A percentile compares a stretch with the other conserved stretches of the same genome.
These are phyloP conservation scores for Suncus etruscus DNA, from an alignment of 2,113 vertebrate genomes.

Conservation along the genomic window DNA sequence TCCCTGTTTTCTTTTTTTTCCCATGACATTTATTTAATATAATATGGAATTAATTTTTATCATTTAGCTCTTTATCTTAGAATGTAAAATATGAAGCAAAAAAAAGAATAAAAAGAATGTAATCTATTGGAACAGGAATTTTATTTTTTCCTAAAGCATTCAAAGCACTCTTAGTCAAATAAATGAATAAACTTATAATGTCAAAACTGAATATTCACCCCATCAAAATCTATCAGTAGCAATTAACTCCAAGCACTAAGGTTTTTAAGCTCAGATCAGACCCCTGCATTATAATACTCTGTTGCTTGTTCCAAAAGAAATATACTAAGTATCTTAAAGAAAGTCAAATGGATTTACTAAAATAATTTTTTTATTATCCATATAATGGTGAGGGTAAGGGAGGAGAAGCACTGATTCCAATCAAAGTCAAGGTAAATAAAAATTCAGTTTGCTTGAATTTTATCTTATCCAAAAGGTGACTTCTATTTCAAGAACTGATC, in stretches of 20 bases:
- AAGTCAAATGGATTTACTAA: constrained; percentile 67
- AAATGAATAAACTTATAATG: background rate
- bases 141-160: background rate
- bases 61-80: background rate
- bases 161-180: background rate
- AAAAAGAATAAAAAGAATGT: background rate
- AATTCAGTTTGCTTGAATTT: constrained; percentile 69
- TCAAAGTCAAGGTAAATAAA: constrained; percentile 70
- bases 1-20: constrained; percentile 3
- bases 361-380: constrained; percentile 44
- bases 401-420: constrained; percentile 47
- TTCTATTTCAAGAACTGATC: constrained; percentile 70
- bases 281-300: background rate
- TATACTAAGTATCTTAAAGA: constrained; percentile 34
- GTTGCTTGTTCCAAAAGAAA: constrained; percentile 44
- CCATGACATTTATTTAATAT: background rate
- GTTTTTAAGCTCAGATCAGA: constrained; percentile 38
- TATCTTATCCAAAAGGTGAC: constrained; percentile 67
- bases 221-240: background rate
- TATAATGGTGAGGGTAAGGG: background rate
- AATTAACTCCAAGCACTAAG: background rate
- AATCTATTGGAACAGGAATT: background rate
- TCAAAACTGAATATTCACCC: background rate
- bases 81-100: background rate
- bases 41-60: background rate